phyloP scores from a whole-genome alignment of 2,113 vertebrate genomes.

The Pogonocichla stellata region DNA sequence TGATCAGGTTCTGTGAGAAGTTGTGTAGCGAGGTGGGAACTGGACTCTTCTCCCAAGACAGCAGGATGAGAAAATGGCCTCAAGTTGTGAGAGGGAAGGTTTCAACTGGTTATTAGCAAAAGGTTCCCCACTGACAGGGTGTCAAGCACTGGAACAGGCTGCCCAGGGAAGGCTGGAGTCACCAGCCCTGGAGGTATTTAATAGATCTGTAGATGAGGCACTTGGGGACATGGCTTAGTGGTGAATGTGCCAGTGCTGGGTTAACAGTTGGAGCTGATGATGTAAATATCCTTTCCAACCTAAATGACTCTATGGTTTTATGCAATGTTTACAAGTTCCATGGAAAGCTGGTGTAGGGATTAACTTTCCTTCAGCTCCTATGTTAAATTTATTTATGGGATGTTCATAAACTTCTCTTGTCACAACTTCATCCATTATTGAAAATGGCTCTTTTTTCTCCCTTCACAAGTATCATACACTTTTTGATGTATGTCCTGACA shows the following conservation, averaged over 20 bases:
- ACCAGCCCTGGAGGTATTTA: background rate
- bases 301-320: background rate
- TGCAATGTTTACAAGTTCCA: background rate
- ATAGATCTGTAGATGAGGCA: background rate
- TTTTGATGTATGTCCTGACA: background rate
- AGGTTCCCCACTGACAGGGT: background rate
- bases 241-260: background rate
- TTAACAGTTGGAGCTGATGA: background rate
- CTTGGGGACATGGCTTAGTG: background rate
- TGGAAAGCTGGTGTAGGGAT: background rate
- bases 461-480: background rate
- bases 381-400: background rate
- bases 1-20: background rate
- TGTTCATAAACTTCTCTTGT: background rate
- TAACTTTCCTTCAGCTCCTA: background rate
- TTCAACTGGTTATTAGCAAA: background rate
- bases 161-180: background rate
- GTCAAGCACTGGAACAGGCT: background rate
- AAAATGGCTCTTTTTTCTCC: background rate
- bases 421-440: background rate
- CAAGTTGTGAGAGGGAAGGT: background rate
- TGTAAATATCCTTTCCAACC: background rate
- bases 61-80: background rate
- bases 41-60: background rate
- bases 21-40: accelerated